Evolutionary conservation across 1,140 invertebrate genomes (phyloP), one percentile per base, ranked within the genome.

Genomic region (Muscidifurax raptorellus): DNA sequence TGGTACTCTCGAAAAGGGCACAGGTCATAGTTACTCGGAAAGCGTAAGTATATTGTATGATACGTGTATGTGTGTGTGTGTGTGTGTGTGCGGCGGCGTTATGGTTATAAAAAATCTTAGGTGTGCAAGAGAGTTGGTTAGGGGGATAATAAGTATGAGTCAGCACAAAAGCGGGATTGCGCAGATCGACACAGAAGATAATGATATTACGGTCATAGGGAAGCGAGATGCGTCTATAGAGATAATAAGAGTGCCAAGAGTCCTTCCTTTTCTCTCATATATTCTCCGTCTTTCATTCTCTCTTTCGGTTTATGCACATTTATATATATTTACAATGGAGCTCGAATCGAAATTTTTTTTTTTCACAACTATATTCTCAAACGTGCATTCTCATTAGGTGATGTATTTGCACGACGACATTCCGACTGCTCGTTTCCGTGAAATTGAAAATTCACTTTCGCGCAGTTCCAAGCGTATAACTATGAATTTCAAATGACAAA

Each of bases 141-240:
- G 76, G 82, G 78, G 85, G 75, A 80, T 83, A 83, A 86, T 89
- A 85, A 88, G 88, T 83, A 69, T 69, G 87, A 87, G 86, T 88
- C 82, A 89, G 87, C 88, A 77, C 72, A 80, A 80, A 88, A 89
- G 89, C 89, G 85, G 88, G 88, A 87, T 86, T 86, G 87, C 87
- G 87, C 84, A 86, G 85, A 87, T 89, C 81, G 85, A 86, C 71
- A 86, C 81, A 80, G 85, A 86, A 87, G 87, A 87, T 89, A 87
- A 83, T 71, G 40, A 72, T 72, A 40, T 71, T 83, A 69, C 59
- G 64, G 27, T 72, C 82, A 85, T 79, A 84, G 82, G 28, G 30
- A 87, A 88, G 86, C 86, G 5, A 83, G 86, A 86, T 84, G n/a
- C n/a, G 82, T 85, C 67, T 64, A 78, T 44, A 83, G 83, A 59